Base-by-base conservation (phyloP, 2,797 vertebrate genomes). In the Sphaeramia orbicularis region DNA sequence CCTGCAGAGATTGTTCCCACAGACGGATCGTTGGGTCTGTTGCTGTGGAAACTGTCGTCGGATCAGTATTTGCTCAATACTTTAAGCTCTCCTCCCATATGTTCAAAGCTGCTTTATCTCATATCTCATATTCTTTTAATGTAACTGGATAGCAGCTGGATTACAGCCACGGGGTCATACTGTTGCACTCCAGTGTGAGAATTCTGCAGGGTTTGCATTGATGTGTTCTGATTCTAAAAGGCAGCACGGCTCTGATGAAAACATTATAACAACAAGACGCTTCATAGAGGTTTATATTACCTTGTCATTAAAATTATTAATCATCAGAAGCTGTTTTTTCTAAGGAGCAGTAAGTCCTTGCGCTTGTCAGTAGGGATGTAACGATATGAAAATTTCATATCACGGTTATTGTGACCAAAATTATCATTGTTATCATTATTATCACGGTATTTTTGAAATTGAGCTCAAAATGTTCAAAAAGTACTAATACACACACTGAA, bases 101-200 rank as follows among this genome's bases (percentile, higher is more conserved):
- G 49, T 67, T 68, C 35, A 60, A 66, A 44, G 35, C 53, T 13
- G 41, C 59, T 53, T 57, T 50, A 16, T 68, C 55, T 58, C 14
- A 43, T 61, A 70, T 30, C 63, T 36, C 10, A 65, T 37, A 32
- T 62, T 64, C 41, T 59, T 45, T 63, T 56, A 45, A 66, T 74
- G 74, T 73, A 76, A 71, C 71, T 35, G 53, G 57, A 78, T 56
- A 55, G 65, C 63, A 56, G 77, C 55, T 65, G 65, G 56, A 66
- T 48, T 15, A 67, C 41, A 35, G 51, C 45, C 44, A 56, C 2
- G 4, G 48, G 71, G 67, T 72, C 53, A 52, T 43, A 44, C 38
- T 61, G 67, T 71, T 58, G 61, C 1, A 4, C 36, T 61, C 7
- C n/a, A n/a, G n/a, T n/a, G n/a, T n/a, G 12, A 67, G 72, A 76